Evolutionary conservation across 2,113 vertebrate species (phyloP), one percentile per base, ranked within the genome.

Genomic region (Turnix velox): DNA sequence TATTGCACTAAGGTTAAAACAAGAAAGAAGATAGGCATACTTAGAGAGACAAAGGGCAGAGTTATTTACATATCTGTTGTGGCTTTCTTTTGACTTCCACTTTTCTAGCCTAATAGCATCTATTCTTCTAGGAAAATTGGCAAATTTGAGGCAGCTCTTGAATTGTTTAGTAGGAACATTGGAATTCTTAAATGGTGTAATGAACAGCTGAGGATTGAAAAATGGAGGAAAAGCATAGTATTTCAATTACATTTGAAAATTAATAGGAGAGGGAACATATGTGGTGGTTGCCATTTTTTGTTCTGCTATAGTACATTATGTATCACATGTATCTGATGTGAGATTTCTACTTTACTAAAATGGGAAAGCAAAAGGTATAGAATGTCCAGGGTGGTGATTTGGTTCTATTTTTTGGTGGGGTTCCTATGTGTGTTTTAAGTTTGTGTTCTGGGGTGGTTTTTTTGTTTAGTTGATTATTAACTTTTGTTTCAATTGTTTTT

Each of bases 231-330:
- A 20, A 55, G 6, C 20, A 18, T 18, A 39, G 8, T 1, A 9
- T 72, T 90, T 87, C 22, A 51, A 6, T 71, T 72, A 46, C 14
- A 68, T n/a, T 88, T 86, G 37, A 61, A 63, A 91, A 84, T 40
- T 12, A 37, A 13, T 48, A n/a, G 31, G 22, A 65, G 62, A 49
- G 27, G 59, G 66, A 49, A 51, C 30, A 48, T 40, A n/a, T 40
- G 9, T 65, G 57, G 7, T 57, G 28, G 22, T 84, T 20, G 51
- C 7, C 2, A 2, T 20, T n/a, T 72, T 61, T 51, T 57, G 4
- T 83, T 68, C 61, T 48, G 17, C 18, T 57, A 20, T 15, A 49
- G 13, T 25, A 35, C 12, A 6, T 30, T 67, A 16, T 4, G 8
- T 49, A 25, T 73, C 16, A 18, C 16, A 7, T 14, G 4, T 18